A percentile compares a stretch with the other conserved stretches of the same genome.
These are phyloP conservation scores for Tortrix viridana DNA, from an alignment of 2,888 invertebrate genomes.

Conservation along the genomic window DNA sequence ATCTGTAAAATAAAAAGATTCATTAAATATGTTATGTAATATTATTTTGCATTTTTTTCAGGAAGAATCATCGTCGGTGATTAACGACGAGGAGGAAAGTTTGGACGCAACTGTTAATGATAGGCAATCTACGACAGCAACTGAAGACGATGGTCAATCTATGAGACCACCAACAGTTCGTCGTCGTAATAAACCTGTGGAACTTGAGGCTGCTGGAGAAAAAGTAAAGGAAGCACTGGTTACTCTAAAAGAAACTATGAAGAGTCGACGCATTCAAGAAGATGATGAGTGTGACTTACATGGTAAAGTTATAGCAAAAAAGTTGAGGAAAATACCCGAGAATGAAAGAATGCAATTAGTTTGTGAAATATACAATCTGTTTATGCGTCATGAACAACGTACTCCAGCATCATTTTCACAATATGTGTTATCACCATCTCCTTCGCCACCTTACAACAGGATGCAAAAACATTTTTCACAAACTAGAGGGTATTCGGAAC, in stretches of 20 bases:
- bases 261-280: conserved; percentile 26
- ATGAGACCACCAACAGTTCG: no score
- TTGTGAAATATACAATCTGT: conserved; percentile 36
- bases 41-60: no score
- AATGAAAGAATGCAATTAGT: conserved; percentile 27
- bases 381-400: conserved; percentile 32
- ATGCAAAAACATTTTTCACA: conserved; percentile 24
- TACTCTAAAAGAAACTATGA: conserved; percentile 34
- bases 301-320: conserved; percentile 37
- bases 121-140: no score
- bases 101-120: no score
- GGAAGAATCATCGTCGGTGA: no score
- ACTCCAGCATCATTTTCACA: conserved; percentile 22
- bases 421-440: conserved; percentile 28
- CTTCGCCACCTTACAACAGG: conserved; percentile 28
- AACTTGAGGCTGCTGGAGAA: conserved; percentile 28
- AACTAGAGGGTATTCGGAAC: conserved; percentile 24
- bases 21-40: no score
- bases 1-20: conserved; percentile 12
- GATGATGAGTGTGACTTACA: conserved; percentile 38
- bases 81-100: no score
- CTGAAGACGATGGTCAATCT: no score
- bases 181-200: no score
- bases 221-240: conserved; percentile 33
- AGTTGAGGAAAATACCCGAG: conserved; percentile 34